phyloP scores from a whole-genome alignment of 2,888 invertebrate species.

The Gari tellinella region DNA sequence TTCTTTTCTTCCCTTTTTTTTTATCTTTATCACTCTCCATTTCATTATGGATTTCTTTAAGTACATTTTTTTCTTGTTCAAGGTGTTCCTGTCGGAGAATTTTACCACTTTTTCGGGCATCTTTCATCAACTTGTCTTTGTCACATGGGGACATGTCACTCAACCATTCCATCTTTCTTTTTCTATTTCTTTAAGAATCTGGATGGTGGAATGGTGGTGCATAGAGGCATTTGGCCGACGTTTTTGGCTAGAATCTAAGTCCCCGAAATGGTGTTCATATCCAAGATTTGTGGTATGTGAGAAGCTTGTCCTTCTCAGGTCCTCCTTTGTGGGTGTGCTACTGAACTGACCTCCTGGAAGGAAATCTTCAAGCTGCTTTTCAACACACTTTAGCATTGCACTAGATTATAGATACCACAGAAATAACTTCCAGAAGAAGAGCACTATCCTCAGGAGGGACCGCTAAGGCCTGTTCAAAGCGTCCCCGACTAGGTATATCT shows the following conservation, averaged over 20 bases:
- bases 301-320: constrained; percentile 31
- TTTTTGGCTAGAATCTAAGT: constrained; percentile 54
- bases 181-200: constrained; percentile 46
- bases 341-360: constrained; percentile 40
- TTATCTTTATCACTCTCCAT: constrained; percentile 9
- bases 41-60: constrained; percentile 9
- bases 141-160: not conserved
- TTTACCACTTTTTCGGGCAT: constrained; percentile 12
- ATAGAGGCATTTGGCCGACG: constrained; percentile 50
- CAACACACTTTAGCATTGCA: constrained; percentile 21
- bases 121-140: not conserved
- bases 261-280: constrained; percentile 65
- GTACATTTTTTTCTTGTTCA: constrained; percentile 8
- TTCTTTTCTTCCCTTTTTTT: not conserved
- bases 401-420: not conserved
- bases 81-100: constrained; percentile 4
- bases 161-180: constrained; percentile 1
- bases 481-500: no score
- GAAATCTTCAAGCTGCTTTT: constrained; percentile 55
- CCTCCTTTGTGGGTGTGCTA: not conserved
- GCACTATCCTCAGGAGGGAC: no score
- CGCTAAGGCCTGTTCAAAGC: no score
- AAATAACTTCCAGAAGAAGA: not conserved
- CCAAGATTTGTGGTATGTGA: constrained; percentile 49
- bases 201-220: constrained; percentile 57